Evolutionary conservation across 1,140 invertebrate genomes (phyloP).

Genomic region (Zaprionus tsacasi): DNA sequence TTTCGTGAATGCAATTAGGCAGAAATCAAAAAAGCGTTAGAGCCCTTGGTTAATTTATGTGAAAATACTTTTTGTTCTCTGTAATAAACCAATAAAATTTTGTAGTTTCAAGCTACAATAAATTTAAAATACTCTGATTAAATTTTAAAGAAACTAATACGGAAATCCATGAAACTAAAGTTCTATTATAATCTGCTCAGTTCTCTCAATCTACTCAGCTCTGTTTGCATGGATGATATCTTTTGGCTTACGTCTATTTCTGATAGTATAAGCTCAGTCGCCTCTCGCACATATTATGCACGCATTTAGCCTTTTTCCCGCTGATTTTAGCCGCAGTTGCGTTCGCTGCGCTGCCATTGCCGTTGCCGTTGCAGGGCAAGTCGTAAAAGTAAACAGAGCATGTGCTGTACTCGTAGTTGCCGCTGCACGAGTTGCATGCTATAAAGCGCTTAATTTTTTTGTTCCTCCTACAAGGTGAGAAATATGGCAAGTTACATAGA

Average conservation of each 20-base stretch:
- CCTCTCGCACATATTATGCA: background rate
- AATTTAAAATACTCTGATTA: too few relatives aligned
- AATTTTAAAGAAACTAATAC: too few relatives aligned
- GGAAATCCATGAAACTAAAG: too few relatives aligned
- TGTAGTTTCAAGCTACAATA: too few relatives aligned
- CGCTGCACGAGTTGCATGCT: constrained; percentile 51
- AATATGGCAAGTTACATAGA: constrained; percentile 48
- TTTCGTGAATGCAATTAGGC: too few relatives aligned
- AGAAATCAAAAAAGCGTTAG: background rate
- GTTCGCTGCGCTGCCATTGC: background rate
- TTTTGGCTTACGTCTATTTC: too few relatives aligned
- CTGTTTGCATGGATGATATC: too few relatives aligned
- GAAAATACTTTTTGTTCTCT: background rate
- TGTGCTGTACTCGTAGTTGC: constrained; percentile 58
- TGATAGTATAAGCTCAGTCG: background rate
- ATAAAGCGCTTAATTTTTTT: constrained; percentile 81
- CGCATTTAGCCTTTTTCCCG: background rate
- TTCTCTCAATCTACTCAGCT: too few relatives aligned
- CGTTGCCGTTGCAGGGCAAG: constrained; percentile 37
- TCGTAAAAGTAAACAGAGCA: constrained; percentile 81
- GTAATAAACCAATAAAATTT: background rate
- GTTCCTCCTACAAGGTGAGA: constrained; percentile 67
- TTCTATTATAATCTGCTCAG: too few relatives aligned
- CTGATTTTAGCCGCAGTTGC: background rate
- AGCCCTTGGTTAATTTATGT: too few relatives aligned